Conservation (phyloP, 2,113 vertebrate species). For the Trochalopteron elliotii region DNA sequence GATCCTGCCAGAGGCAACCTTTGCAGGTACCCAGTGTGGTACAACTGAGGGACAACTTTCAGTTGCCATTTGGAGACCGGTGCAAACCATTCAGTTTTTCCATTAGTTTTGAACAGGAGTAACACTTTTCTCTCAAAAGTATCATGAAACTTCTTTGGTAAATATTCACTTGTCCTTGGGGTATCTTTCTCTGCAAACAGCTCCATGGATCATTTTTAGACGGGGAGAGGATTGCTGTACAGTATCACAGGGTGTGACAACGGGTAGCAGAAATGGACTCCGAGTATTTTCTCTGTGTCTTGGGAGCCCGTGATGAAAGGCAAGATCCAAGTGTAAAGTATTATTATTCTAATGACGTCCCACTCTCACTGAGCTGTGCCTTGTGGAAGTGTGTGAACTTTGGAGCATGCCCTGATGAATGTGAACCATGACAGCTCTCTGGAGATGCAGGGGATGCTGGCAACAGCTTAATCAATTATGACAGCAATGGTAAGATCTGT, state of each 20-base stretch:
- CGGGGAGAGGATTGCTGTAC: background rate
- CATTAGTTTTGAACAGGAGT: background rate
- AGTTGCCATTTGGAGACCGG: background rate
- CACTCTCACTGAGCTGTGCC: slow-evolving; percentile 22
- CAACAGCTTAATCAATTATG: slow-evolving; percentile 68
- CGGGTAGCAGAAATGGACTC: background rate
- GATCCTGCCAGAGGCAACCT: background rate
- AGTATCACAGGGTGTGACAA: background rate
- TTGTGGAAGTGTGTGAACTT: slow-evolving; percentile 66
- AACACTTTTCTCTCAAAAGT: background rate
- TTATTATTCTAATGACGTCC: slow-evolving; percentile 40
- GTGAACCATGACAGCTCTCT: slow-evolving; percentile 64
- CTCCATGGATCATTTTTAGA: background rate
- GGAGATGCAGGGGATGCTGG: slow-evolving; percentile 42
- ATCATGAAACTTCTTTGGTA: background rate
- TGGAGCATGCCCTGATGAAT: slow-evolving; percentile 59
- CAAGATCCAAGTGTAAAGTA: background rate
- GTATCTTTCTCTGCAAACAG: background rate
- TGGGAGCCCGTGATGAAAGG: slow-evolving; percentile 27
- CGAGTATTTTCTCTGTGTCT: background rate
- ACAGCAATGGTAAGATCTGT: slow-evolving; percentile 65
- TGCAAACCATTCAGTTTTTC: background rate
- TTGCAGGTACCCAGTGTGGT: background rate
- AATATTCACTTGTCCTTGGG: background rate
- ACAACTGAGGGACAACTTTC: background rate